Percentiles rank a stretch among this genome's conserved stretches.
Evolutionary conservation across 1,140 invertebrate species (phyloP).

Genomic region (Hycleus phaleratus): DNA sequence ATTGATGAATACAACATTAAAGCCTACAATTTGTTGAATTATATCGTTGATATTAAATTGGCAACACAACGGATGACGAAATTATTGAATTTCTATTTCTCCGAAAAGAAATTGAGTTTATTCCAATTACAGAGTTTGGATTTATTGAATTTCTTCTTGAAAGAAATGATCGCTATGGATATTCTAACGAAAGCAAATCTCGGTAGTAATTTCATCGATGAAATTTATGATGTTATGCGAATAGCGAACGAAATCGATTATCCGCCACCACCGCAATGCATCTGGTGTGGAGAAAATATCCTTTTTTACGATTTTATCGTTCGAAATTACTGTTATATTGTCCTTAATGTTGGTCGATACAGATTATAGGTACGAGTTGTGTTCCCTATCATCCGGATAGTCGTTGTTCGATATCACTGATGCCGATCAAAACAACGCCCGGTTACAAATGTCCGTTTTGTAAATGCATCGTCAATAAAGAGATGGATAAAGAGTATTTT

Average conservation of each 20-base stretch:
- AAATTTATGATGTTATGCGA: constrained; percentile 24
- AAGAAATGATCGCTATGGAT: constrained; percentile 28
- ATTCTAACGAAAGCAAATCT: constrained; percentile 27
- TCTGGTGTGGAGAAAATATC: constrained; percentile 35
- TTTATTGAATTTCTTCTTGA: constrained; percentile 30
- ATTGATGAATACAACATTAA: constrained; percentile 28
- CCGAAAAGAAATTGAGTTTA: constrained; percentile 16
- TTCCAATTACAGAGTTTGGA: constrained; percentile 31
- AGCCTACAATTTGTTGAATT: constrained; percentile 28
- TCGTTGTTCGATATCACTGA: constrained; percentile 30
- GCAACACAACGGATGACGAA: constrained; percentile 22
- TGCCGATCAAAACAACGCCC: constrained; percentile 26
- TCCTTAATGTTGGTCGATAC: not conserved
- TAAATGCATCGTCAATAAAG: constrained; percentile 25
- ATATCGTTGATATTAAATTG: constrained; percentile 29
- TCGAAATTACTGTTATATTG: not conserved
- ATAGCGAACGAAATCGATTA: constrained; percentile 31
- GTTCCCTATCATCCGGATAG: constrained; percentile 28
- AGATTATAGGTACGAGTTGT: constrained; percentile 29
- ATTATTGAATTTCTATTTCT: constrained; percentile 19
- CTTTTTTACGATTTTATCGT: constrained; percentile 20
- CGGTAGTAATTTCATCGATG: constrained; percentile 24
- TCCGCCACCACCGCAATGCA: constrained; percentile 26
- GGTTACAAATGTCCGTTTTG: constrained; percentile 32
- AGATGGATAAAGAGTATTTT: constrained; percentile 22